phyloP scores from a whole-genome alignment of 2,888 invertebrate genomes.

The Agapostemon virescens region DNA sequence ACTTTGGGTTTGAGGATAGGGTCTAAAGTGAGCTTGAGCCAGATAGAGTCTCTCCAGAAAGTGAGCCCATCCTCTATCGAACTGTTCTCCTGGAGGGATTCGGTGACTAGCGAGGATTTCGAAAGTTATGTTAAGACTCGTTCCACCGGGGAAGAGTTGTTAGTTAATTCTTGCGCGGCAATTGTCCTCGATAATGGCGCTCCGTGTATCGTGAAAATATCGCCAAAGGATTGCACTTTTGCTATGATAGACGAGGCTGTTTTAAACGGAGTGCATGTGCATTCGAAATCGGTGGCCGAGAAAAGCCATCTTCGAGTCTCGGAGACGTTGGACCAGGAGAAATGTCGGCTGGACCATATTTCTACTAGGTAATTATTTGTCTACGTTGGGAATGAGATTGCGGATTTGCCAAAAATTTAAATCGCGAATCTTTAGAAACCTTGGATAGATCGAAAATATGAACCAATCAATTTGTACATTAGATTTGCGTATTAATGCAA shows the following conservation, averaged over 20 bases:
- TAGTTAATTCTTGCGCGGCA: constrained; percentile 82
- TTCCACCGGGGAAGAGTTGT: constrained; percentile 81
- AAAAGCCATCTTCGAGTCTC: constrained; percentile 7
- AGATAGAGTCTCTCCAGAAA: constrained; percentile 77
- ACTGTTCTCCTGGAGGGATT: constrained; percentile 77
- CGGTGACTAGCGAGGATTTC: constrained; percentile 69
- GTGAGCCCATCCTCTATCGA: constrained; percentile 81
- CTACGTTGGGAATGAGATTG: not conserved
- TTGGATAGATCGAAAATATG: too few relatives aligned
- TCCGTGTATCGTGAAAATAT: constrained; percentile 65
- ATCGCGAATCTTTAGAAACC: not conserved
- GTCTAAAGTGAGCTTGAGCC: constrained; percentile 81
- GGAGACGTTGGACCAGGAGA: not conserved
- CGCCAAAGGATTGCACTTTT: constrained; percentile 65
- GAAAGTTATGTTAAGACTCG: constrained; percentile 78
- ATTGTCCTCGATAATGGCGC: constrained; percentile 69
- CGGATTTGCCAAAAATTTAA: not conserved
- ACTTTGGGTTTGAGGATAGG: constrained; percentile 83
- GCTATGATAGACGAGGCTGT: constrained; percentile 59
- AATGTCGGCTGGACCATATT: constrained; percentile 4
- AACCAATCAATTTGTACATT: too few relatives aligned
- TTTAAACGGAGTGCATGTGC: constrained; percentile 36
- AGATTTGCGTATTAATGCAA: too few relatives aligned
- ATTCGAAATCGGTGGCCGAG: constrained; percentile 1
- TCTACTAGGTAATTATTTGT: constrained; percentile 39